phyloP scores from a whole-genome alignment of 1,140 invertebrate genomes.

The Oryzaephilus surinamensis region DNA sequence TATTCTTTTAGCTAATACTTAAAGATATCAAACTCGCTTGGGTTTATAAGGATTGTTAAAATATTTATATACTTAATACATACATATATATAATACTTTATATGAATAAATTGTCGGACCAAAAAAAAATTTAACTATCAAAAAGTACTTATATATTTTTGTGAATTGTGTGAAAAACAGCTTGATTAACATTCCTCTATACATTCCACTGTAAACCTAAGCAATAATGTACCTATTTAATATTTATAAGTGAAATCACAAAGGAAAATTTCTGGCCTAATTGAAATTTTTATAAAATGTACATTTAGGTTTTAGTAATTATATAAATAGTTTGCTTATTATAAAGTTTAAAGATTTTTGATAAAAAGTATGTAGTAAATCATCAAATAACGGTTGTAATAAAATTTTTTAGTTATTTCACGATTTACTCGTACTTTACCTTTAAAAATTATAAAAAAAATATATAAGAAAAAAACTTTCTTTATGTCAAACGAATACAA shows the following conservation, averaged over 20 bases:
- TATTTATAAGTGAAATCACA: constrained; percentile 13
- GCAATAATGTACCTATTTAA: constrained; percentile 22
- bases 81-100: constrained; percentile 4
- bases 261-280: constrained; percentile 22
- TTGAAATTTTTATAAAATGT: constrained; percentile 22
- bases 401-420: constrained; percentile 12
- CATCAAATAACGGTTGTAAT: constrained; percentile 11
- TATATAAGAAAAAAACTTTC: constrained; percentile 9
- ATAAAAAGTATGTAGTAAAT: constrained; percentile 6
- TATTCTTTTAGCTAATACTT: no score
- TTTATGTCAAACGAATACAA: constrained; percentile 16
- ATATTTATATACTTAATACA: no score
- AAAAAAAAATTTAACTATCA: constrained; percentile 9
- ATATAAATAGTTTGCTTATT: constrained; percentile 9
- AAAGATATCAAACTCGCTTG: constrained; percentile 11
- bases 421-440: constrained; percentile 11
- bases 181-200: constrained; percentile 22
- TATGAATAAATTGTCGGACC: no score
- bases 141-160: constrained; percentile 9
- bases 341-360: no score
- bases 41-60: constrained; percentile 22
- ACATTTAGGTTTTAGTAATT: constrained; percentile 8
- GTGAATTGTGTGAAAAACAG: constrained; percentile 12
- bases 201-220: constrained; percentile 25
- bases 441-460: no score